These are phyloP conservation scores for Falco berigora DNA, from an alignment of 2,797 vertebrate species.

Conservation along the genomic window DNA sequence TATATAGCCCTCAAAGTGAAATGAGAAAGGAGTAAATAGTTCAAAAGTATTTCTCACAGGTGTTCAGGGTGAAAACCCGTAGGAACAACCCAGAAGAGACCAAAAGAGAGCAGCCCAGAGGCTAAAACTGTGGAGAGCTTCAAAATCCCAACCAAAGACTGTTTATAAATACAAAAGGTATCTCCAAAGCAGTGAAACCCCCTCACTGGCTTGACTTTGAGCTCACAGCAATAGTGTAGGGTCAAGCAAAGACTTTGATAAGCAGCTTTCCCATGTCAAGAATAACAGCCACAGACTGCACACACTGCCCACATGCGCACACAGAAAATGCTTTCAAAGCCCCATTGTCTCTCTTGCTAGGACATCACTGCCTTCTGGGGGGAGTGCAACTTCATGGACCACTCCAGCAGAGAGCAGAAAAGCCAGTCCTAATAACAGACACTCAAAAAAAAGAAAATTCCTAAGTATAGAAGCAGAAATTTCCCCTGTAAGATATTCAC, in stretches of 20 bases:
- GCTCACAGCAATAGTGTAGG: background rate
- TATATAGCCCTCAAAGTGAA: background rate
- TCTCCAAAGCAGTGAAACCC: background rate
- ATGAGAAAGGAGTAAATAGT: background rate
- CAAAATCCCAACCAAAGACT: background rate
- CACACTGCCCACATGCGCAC: background rate
- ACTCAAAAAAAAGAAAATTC: background rate
- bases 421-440: background rate
- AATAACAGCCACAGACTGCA: background rate
- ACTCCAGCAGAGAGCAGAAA: background rate
- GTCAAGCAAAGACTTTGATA: background rate
- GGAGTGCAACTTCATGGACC: background rate
- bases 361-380: background rate
- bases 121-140: background rate
- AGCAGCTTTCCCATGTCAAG: background rate
- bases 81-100: background rate
- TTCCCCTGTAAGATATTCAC: background rate
- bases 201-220: background rate
- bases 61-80: background rate
- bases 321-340: background rate
- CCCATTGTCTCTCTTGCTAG: background rate
- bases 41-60: background rate
- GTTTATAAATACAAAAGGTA: background rate
- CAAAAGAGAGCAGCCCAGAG: background rate
- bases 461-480: background rate